A percentile compares a stretch with the other conserved stretches of the same genome.
phyloP scores from a whole-genome alignment of 2,113 vertebrate genomes.

The Hystrix cristata region DNA sequence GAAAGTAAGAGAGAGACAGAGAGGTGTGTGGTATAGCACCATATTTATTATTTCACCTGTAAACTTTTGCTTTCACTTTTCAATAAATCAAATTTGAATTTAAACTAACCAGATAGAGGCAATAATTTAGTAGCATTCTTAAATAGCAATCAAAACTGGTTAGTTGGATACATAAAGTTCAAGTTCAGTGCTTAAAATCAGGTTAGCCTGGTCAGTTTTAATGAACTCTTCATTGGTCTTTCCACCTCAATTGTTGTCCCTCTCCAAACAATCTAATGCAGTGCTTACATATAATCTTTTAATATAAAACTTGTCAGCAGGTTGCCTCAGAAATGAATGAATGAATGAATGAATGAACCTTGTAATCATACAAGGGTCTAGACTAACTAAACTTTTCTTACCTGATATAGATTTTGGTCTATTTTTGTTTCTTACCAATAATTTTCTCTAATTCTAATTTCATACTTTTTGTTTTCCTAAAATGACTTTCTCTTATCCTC shows the following conservation, averaged over 20 bases:
- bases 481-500: neutral
- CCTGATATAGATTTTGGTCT: neutral
- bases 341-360: neutral
- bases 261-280: neutral
- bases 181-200: neutral
- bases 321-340: neutral
- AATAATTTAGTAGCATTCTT: neutral
- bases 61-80: neutral
- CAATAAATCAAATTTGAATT: neutral
- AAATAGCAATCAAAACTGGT: constrained; percentile 37
- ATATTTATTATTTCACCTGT: neutral
- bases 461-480: neutral
- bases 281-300: neutral
- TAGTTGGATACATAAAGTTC: neutral
- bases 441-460: neutral
- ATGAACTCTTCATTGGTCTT: neutral
- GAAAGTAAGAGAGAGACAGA: neutral
- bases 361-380: neutral
- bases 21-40: neutral
- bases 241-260: neutral
- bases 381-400: neutral
- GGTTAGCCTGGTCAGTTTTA: constrained; percentile 3
- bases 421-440: neutral
- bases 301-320: neutral
- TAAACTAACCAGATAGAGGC: neutral